phyloP scores from a whole-genome alignment of 2,888 invertebrate species.

The Camponotus fellah region DNA sequence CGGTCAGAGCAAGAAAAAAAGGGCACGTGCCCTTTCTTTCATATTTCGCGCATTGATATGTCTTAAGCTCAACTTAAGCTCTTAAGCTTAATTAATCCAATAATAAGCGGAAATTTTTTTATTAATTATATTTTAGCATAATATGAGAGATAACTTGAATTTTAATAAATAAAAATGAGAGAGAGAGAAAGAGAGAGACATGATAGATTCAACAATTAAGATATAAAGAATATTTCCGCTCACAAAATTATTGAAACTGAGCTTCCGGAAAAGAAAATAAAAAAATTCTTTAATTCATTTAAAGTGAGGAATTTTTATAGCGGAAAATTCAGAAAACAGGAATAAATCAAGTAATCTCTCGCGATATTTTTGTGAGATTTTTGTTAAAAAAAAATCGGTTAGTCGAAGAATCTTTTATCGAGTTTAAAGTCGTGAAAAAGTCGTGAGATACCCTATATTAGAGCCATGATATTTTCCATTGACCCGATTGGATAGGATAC shows the following conservation, averaged over 20 bases:
- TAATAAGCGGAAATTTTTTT: neutral
- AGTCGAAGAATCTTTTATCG: neutral
- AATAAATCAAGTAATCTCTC: neutral
- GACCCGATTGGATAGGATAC: conserved; percentile 30
- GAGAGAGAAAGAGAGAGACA: neutral
- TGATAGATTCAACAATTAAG: neutral
- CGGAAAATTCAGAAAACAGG: neutral
- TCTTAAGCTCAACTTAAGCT: neutral
- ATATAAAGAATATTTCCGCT: neutral
- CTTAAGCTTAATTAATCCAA: neutral
- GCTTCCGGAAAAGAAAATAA: neutral
- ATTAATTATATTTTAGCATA: neutral
- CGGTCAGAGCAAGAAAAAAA: neutral
- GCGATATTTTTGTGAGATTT: too few species aligned
- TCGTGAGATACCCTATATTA: neutral
- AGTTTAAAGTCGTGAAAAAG: neutral
- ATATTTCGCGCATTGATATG: neutral
- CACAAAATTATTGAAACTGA: neutral
- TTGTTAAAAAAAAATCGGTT: neutral
- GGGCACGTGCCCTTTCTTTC: neutral
- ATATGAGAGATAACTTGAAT: neutral
- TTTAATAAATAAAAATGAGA: neutral
- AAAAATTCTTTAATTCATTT: conserved; percentile 8
- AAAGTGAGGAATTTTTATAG: neutral
- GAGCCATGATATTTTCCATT: conserved; percentile 29